These are phyloP conservation scores for Leistus spinibarbis DNA, from an alignment of 2,888 invertebrate genomes.

Conservation along the genomic window DNA sequence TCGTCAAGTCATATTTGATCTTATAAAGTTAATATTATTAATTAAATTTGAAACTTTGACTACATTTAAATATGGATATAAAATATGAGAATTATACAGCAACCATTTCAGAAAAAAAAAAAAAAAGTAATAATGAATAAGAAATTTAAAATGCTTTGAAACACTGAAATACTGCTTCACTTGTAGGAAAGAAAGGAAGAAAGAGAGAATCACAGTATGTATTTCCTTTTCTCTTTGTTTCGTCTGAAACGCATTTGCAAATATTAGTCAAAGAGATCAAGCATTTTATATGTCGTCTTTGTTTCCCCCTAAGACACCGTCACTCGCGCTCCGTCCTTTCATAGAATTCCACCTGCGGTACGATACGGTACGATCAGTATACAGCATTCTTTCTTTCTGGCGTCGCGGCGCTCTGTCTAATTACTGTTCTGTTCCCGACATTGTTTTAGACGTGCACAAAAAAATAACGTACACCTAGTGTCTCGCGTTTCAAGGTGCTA, in stretches of 20 bases:
- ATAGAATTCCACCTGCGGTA: background rate
- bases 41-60: too few relatives aligned
- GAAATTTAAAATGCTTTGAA: background rate
- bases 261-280: conserved; percentile 53
- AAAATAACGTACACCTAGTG: background rate
- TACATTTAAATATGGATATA: too few relatives aligned
- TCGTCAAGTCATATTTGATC: too few relatives aligned
- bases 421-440: conserved; percentile 44
- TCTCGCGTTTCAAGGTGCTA: conserved; percentile 54
- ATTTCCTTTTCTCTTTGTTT: conserved; percentile 38
- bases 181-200: too few relatives aligned
- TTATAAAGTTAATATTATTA: too few relatives aligned
- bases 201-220: conserved; percentile 12
- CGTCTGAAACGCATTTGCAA: conserved; percentile 50
- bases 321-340: background rate
- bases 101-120: too few relatives aligned
- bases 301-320: conserved; percentile 33
- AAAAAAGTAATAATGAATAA: too few relatives aligned
- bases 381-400: background rate
- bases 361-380: background rate
- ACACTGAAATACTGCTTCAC: background rate
- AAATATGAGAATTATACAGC: too few relatives aligned
- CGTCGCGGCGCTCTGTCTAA: conserved; percentile 28
- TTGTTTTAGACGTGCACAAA: conserved; percentile 54
- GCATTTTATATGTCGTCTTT: conserved; percentile 51